These are phyloP conservation scores for Presbytis comata DNA, from an alignment of 2,797 vertebrate genomes.

Conservation along the genomic window DNA sequence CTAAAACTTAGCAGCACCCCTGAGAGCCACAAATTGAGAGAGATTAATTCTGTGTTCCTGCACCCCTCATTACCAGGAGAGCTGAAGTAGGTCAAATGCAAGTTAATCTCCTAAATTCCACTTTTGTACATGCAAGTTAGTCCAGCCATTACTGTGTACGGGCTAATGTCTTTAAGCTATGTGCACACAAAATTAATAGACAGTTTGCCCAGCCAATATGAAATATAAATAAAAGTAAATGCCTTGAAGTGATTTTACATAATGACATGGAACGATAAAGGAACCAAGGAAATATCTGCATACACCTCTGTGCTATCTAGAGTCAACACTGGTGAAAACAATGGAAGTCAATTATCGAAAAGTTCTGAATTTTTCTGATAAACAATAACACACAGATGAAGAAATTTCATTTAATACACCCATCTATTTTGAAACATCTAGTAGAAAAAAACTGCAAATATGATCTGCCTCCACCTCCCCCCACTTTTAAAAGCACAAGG, in stretches of 20 bases:
- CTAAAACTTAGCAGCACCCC: conserved; percentile 88
- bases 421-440: neutral
- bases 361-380: neutral
- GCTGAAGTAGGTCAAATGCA: conserved; percentile 89
- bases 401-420: neutral
- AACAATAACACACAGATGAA: neutral
- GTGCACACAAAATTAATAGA: conserved; percentile 82
- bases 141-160: conserved; percentile 79
- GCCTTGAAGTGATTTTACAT: neutral
- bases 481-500: conserved; percentile 17
- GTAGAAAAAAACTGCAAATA: neutral
- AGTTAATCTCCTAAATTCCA: conserved; percentile 91
- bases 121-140: conserved; percentile 85
- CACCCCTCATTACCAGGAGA: conserved; percentile 89
- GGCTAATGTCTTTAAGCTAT: conserved; percentile 81
- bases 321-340: conserved; percentile 14
- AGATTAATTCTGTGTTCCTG: conserved; percentile 90
- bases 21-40: conserved; percentile 89
- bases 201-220: conserved; percentile 69
- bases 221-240: conserved; percentile 77
- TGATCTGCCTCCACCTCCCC: neutral
- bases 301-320: neutral
- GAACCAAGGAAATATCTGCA: neutral
- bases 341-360: conserved; percentile 5
- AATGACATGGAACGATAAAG: neutral